Conservation (phyloP, 2,888 invertebrate genomes). For the Leptodirus hochenwartii region DNA sequence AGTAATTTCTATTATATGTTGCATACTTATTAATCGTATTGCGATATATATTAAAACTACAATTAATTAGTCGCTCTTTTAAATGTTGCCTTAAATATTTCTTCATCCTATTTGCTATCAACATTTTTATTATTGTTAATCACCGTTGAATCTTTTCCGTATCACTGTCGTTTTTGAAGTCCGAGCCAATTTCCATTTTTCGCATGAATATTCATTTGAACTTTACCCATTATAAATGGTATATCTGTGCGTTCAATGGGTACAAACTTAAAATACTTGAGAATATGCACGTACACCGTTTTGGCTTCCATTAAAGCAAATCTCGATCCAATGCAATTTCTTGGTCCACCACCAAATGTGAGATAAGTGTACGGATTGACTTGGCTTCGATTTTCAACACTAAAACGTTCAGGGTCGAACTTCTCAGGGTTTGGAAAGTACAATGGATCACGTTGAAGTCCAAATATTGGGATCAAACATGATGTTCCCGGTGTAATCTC, state of each 20-base stretch:
- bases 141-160: too few relatives aligned
- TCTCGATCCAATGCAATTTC: slow-evolving; percentile 38
- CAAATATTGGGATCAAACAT: slow-evolving; percentile 16
- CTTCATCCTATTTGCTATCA: too few relatives aligned
- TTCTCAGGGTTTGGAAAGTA: slow-evolving; percentile 17
- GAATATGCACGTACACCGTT: slow-evolving; percentile 15
- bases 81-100: too few relatives aligned
- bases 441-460: slow-evolving; percentile 17
- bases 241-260: slow-evolving; percentile 15
- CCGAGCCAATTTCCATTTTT: slow-evolving; percentile 19
- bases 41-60: too few relatives aligned
- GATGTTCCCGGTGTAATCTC: slow-evolving; percentile 11
- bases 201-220: slow-evolving; percentile 14
- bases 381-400: slow-evolving; percentile 32
- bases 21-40: too few relatives aligned
- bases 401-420: slow-evolving; percentile 23
- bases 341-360: slow-evolving; percentile 32
- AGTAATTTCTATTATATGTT: too few relatives aligned
- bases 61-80: too few relatives aligned
- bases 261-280: slow-evolving; percentile 16
- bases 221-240: slow-evolving; percentile 15
- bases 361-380: slow-evolving; percentile 26
- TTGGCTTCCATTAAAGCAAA: slow-evolving; percentile 20
- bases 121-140: too few relatives aligned
- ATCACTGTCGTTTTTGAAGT: slow-evolving; percentile 9